Evolutionary conservation across 2,797 vertebrate species (phyloP), one percentile per base, ranked within the genome.

Genomic region (Argya squamiceps): DNA sequence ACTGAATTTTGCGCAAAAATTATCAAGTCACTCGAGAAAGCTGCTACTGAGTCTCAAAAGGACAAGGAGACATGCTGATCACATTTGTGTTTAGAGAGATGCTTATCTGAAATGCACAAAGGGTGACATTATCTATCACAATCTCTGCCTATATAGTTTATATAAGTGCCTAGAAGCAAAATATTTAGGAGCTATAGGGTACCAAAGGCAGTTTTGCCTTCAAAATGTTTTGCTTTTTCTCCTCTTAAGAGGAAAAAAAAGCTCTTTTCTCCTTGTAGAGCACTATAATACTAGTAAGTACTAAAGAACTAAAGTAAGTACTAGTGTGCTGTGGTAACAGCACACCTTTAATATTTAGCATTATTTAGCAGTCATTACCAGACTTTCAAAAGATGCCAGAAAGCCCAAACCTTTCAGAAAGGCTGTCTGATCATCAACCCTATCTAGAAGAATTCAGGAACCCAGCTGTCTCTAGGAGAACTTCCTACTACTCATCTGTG

Each of bases 71-170:
- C 85, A 95, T 95, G 88, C 93, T 91, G 92, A 96, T 95, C 85
- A 81, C 93, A 90, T 95, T 91, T 93, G 87, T 96, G 94, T 79
- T 95, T 97, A 94, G 93, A 97, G 95, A 97, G 92, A 92, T 96
- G 89, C 89, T 93, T 94, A 95, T 96, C 95, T 91, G 95, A 97
- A 96, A 92, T 76, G 88, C 96, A 96, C 89, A 95, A 97, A 96
- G 92, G 95, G 92, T 94, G 89, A 93, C 56, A 95, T 84, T 93
- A 93, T 90, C 96, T 94, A 94, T 95, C 95, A 96, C 93, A 81
- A 81, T 96, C 92, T 93, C 89, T 91, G 56, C 92, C 94, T 92
- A 53, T 87, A 93, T 64, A 69, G 80, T 56, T 74, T 52, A 84
- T 78, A 27, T 52, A 78, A 95, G 70, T 76, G 79, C 63, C 89